phyloP scores from a whole-genome alignment of 2,113 vertebrate genomes.

The Hydrochoerus hydrochaeris region DNA sequence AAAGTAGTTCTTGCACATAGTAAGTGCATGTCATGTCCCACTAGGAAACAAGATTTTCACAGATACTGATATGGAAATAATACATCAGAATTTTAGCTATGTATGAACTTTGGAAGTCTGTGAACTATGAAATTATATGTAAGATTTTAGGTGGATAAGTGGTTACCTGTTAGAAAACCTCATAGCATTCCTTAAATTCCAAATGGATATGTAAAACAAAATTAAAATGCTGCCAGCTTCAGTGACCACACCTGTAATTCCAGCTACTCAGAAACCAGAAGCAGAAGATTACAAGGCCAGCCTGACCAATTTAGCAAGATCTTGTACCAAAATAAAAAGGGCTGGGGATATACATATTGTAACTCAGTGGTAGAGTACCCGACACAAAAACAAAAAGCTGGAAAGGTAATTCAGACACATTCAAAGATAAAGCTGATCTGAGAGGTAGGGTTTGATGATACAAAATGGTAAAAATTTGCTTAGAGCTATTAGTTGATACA shows the following conservation, averaged over 20 bases:
- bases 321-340: neutral
- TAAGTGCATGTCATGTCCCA: constrained; percentile 7
- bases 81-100: constrained; percentile 3
- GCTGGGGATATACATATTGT: neutral
- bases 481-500: neutral
- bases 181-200: neutral
- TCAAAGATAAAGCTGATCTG: constrained; percentile 15
- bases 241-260: neutral
- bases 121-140: neutral
- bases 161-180: constrained; percentile 19
- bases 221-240: neutral
- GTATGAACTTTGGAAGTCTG: neutral
- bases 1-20: neutral
- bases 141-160: neutral
- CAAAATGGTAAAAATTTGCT: constrained; percentile 17
- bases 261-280: neutral
- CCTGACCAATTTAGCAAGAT: neutral
- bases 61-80: neutral
- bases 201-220: constrained; percentile 17
- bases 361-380: neutral
- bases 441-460: neutral
- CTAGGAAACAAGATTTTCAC: constrained; percentile 49
- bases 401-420: neutral
- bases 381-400: neutral
- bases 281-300: neutral